Conservation (phyloP, 2,888 invertebrate genomes). For the Polymixis flavicincta region DNA sequence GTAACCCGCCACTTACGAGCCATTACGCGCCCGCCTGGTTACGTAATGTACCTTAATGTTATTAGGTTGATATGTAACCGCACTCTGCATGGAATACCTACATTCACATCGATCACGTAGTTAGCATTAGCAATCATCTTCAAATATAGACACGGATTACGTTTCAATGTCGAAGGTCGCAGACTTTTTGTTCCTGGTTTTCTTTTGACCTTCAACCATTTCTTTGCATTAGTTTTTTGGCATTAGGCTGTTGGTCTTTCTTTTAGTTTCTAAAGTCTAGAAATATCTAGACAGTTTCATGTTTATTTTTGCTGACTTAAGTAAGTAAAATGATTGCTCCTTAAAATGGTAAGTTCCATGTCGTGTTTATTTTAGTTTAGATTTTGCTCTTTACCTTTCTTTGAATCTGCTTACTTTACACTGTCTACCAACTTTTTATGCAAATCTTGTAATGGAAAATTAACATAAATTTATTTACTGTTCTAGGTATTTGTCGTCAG, state of each 20-base stretch:
- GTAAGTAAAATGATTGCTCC: constrained; percentile 6
- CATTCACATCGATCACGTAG: constrained; percentile 46
- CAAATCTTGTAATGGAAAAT: constrained; percentile 29
- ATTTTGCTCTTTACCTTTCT: constrained; percentile 25
- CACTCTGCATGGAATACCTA: constrained; percentile 36
- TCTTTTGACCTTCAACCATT: constrained; percentile 47
- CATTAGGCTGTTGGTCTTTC: neutral
- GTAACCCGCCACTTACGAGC: constrained; percentile 68
- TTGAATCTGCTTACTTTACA: neutral
- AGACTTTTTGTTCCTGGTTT: constrained; percentile 43
- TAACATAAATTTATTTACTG: constrained; percentile 13
- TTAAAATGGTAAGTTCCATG: constrained; percentile 10
- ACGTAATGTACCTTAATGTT: constrained; percentile 71
- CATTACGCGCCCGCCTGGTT: constrained; percentile 72
- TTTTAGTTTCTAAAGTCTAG: constrained; percentile 5
- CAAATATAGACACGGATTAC: constrained; percentile 38
- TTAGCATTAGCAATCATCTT: constrained; percentile 34
- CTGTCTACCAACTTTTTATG: constrained; percentile 28
- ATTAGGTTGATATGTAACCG: constrained; percentile 56
- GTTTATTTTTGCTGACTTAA: constrained; percentile 13
- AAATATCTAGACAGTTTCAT: constrained; percentile 12
- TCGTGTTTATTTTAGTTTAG: constrained; percentile 19
- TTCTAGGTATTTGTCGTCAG: constrained; percentile 26
- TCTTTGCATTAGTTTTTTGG: constrained; percentile 34
- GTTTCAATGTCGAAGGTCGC: constrained; percentile 56